Evolutionary conservation across 2,888 invertebrate genomes (phyloP).

Genomic region (Auanema sp.): DNA sequence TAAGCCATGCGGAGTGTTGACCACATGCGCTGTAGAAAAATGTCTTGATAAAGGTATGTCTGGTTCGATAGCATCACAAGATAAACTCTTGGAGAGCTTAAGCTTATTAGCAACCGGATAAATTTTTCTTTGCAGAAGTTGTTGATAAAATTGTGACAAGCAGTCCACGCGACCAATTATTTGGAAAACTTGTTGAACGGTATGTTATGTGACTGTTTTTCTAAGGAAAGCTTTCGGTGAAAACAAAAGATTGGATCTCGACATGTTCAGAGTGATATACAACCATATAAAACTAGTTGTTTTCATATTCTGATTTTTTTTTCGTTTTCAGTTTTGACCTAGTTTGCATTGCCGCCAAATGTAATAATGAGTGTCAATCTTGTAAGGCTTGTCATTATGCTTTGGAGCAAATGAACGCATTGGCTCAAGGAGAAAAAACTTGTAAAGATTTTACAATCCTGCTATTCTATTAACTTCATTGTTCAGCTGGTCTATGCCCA

Average conservation of each 20-base stretch:
- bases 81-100: not conserved
- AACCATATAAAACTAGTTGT: conserved; percentile 1
- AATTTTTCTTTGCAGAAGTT: conserved; percentile 19
- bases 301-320: conserved; percentile 10
- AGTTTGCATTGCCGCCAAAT: conserved; percentile 48
- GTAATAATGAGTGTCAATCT: conserved; percentile 38
- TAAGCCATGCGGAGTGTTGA: conserved; percentile 26
- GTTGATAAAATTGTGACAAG: conserved; percentile 24
- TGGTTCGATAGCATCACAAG: not conserved
- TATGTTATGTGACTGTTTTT: conserved; percentile 11
- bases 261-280: too few relatives aligned
- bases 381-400: conserved; percentile 49
- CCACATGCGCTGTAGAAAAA: conserved; percentile 44
- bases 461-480: not conserved
- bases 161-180: conserved; percentile 31
- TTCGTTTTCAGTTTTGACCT: conserved; percentile 37
- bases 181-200: conserved; percentile 39
- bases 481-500: conserved; percentile 45
- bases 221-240: not conserved
- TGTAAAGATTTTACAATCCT: conserved; percentile 22
- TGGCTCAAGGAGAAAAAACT: conserved; percentile 45
- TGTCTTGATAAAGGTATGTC: conserved; percentile 37
- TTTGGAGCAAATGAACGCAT: conserved; percentile 43
- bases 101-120: not conserved
- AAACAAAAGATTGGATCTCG: too few relatives aligned